These are phyloP conservation scores for Villa cingulata DNA, from an alignment of 2,888 invertebrate genomes.

Conservation along the genomic window DNA sequence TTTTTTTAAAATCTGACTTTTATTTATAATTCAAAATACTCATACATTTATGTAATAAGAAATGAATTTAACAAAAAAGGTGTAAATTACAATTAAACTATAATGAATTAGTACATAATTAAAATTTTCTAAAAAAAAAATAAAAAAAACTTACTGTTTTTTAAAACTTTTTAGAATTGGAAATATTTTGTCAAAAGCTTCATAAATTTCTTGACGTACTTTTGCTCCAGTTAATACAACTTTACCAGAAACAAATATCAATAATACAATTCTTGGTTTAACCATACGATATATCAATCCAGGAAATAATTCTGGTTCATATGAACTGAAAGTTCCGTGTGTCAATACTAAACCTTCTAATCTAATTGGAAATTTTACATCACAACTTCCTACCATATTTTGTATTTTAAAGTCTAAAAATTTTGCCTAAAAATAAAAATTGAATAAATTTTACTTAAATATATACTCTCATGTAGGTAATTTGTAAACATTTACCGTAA, in stretches of 20 bases:
- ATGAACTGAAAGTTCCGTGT: constrained; percentile 68
- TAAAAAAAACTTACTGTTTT: constrained; percentile 37
- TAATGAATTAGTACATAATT: too few relatives aligned
- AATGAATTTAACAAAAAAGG: too few relatives aligned
- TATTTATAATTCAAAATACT: too few relatives aligned
- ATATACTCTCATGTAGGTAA: constrained; percentile 37
- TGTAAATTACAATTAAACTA: too few relatives aligned
- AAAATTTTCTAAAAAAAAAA: too few relatives aligned
- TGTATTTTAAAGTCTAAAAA: constrained; percentile 67
- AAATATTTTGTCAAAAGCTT: constrained; percentile 88
- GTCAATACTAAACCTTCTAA: constrained; percentile 58
- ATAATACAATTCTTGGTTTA: constrained; percentile 82
- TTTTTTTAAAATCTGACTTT: too few relatives aligned
- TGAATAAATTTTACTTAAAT: too few relatives aligned
- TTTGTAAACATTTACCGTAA: constrained; percentile 42
- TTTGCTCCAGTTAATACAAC: constrained; percentile 92
- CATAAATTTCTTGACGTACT: constrained; percentile 77
- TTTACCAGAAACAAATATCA: constrained; percentile 99
- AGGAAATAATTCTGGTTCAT: constrained; percentile 97
- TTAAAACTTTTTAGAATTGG: constrained; percentile 89
- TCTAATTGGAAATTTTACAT: constrained; percentile 58
- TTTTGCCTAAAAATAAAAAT: constrained; percentile 27
- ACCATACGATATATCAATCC: constrained; percentile 98
- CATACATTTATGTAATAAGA: too few relatives aligned
- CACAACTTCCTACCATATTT: constrained; percentile 64